Percentiles rank a stretch among this genome's conserved stretches.
Evolutionary conservation across 2,797 vertebrate genomes (phyloP).

Genomic region (Xyrichtys novacula): DNA sequence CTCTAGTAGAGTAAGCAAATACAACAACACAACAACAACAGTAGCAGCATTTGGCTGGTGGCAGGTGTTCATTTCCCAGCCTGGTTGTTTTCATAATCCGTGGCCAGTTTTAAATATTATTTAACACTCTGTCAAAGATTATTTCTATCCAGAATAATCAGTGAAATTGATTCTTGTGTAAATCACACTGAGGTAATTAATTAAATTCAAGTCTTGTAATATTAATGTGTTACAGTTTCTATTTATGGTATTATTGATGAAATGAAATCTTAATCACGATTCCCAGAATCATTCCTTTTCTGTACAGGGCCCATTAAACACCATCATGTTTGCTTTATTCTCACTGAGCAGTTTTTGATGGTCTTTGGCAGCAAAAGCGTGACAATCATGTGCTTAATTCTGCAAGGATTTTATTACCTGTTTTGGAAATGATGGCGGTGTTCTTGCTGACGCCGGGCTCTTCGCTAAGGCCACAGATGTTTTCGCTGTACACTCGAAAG

Average conservation of each 20-base stretch:
- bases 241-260: not conserved
- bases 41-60: constrained; percentile 64
- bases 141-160: constrained; percentile 46
- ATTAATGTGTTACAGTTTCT: constrained; percentile 3
- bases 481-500: constrained; percentile 90
- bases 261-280: not conserved
- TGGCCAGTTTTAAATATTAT: constrained; percentile 49
- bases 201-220: not conserved
- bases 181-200: constrained; percentile 27
- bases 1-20: constrained; percentile 57
- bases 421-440: constrained; percentile 89
- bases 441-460: constrained; percentile 87
- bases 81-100: constrained; percentile 51
- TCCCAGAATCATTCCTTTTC: not conserved
- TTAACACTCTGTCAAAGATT: constrained; percentile 52
- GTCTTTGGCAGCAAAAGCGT: constrained; percentile 3
- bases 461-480: constrained; percentile 91
- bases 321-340: constrained; percentile 6
- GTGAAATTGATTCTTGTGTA: constrained; percentile 37
- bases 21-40: constrained; percentile 51
- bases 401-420: constrained; percentile 77
- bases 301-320: not conserved
- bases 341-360: constrained; percentile 17
- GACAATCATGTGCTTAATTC: not conserved
- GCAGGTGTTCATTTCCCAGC: constrained; percentile 70